Conservation (phyloP, 1,140 invertebrate genomes). For the Apocrypta bakeri region DNA sequence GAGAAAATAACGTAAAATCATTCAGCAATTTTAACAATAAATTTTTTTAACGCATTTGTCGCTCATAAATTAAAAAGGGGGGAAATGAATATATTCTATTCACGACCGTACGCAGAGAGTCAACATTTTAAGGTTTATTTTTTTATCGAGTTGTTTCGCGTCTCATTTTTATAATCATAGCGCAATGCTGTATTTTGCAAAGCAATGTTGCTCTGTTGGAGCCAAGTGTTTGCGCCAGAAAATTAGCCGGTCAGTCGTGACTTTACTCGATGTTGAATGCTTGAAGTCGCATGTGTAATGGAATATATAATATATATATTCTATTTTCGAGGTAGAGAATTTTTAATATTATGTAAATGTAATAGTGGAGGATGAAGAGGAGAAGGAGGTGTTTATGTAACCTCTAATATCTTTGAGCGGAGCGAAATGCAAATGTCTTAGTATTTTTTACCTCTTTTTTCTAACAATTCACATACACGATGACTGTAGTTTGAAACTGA, state of each 20-base stretch:
- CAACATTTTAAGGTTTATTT: not conserved
- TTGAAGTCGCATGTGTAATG: too few relatives aligned
- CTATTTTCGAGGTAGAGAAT: too few relatives aligned
- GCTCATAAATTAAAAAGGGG: not conserved
- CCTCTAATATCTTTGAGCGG: too few relatives aligned
- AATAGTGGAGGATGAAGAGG: too few relatives aligned
- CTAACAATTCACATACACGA: too few relatives aligned
- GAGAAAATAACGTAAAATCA: not conserved
- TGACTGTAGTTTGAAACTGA: too few relatives aligned
- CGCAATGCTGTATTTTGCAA: not conserved
- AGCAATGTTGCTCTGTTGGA: not conserved
- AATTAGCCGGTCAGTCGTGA: constrained; percentile 1
- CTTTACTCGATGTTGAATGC: not conserved
- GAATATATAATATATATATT: too few relatives aligned
- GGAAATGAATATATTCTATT: not conserved
- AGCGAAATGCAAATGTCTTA: too few relatives aligned
- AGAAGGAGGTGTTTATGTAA: too few relatives aligned
- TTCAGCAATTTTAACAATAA: not conserved
- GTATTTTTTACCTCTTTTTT: too few relatives aligned
- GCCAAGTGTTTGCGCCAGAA: not conserved
- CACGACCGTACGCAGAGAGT: not conserved
- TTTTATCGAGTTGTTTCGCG: not conserved
- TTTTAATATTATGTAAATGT: too few relatives aligned
- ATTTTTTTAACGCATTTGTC: not conserved
- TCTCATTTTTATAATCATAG: not conserved